Percentiles rank a stretch among this genome's conserved stretches.
Conservation (phyloP, 2,888 invertebrate genomes). For the Pasiphila rectangulata region DNA sequence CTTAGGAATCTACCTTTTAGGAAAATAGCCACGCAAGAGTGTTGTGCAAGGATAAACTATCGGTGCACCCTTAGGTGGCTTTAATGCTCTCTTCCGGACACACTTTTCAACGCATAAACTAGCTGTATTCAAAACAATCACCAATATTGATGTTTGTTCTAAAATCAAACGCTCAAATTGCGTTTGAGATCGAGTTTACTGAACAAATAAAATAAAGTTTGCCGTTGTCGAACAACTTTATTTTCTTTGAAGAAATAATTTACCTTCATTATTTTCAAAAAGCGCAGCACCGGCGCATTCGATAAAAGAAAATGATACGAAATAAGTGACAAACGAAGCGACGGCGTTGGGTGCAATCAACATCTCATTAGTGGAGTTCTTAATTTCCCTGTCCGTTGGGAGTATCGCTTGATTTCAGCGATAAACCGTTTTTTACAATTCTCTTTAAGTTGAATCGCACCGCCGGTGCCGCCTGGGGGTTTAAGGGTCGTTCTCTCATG, state of each 20-base stretch:
- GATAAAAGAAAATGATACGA: slow-evolving; percentile 49
- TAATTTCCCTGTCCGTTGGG: slow-evolving; percentile 64
- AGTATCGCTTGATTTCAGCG: slow-evolving; percentile 61
- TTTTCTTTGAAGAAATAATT: slow-evolving; percentile 11
- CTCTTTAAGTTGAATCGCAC: too few relatives aligned
- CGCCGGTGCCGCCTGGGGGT: slow-evolving; percentile 12
- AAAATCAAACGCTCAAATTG: not conserved
- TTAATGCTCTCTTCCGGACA: too few relatives aligned
- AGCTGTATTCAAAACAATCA: too few relatives aligned
- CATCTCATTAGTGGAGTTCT: slow-evolving; percentile 75
- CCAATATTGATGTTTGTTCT: too few relatives aligned
- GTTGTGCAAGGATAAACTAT: too few relatives aligned
- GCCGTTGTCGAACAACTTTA: not conserved
- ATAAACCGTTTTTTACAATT: slow-evolving; percentile 71
- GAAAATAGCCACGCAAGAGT: too few relatives aligned
- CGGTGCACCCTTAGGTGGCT: too few relatives aligned
- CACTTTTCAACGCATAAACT: too few relatives aligned
- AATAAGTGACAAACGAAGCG: slow-evolving; percentile 58
- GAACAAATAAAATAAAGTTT: slow-evolving; percentile 1
- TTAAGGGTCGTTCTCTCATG: slow-evolving; percentile 47
- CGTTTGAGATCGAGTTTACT: not conserved
- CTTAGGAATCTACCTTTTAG: too few relatives aligned
- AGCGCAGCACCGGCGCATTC: slow-evolving; percentile 12
- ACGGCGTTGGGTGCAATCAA: slow-evolving; percentile 74
- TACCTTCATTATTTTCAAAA: slow-evolving; percentile 20